phyloP scores from a whole-genome alignment of 2,797 vertebrate genomes.

The Avahi laniger region DNA sequence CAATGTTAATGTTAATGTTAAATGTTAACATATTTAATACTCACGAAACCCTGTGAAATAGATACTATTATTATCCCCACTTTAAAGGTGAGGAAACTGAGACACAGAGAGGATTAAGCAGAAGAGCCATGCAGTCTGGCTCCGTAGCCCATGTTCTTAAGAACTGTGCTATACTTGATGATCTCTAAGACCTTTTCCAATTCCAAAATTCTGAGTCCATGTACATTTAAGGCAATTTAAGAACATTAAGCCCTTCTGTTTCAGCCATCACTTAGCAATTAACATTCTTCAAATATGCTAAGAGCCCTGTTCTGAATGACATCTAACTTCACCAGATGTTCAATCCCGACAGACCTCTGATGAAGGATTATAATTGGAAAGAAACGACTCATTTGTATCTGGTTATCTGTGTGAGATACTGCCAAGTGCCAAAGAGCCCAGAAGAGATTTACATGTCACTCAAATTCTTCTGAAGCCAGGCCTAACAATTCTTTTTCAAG shows the following conservation, averaged over 20 bases:
- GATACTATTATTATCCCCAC: slow-evolving; percentile 71
- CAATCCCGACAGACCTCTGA: slow-evolving; percentile 13
- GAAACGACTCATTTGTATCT: slow-evolving; percentile 63
- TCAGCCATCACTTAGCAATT: slow-evolving; percentile 72
- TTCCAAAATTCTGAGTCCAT: slow-evolving; percentile 63
- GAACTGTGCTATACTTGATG: slow-evolving; percentile 8
- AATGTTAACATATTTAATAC: neutral
- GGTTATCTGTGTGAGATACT: slow-evolving; percentile 76
- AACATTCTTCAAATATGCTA: slow-evolving; percentile 77
- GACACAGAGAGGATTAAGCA: slow-evolving; percentile 67
- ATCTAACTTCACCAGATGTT: slow-evolving; percentile 60
- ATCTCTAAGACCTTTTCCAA: slow-evolving; percentile 66
- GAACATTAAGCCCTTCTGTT: slow-evolving; percentile 64
- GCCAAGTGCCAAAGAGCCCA: slow-evolving; percentile 73
- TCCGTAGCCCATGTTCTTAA: slow-evolving; percentile 43
- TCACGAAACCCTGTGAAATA: neutral
- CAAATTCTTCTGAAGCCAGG: slow-evolving; percentile 62
- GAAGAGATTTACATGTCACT: slow-evolving; percentile 66
- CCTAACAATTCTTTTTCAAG: slow-evolving; percentile 25
- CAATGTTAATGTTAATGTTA: neutral
- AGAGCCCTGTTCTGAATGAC: slow-evolving; percentile 57
- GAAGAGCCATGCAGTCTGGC: slow-evolving; percentile 74
- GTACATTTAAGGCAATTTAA: slow-evolving; percentile 75
- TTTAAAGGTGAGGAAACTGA: slow-evolving; percentile 72
- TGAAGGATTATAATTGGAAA: slow-evolving; percentile 61